phyloP scores from a whole-genome alignment of 1,140 invertebrate species.

The Coptotermes formosanus region DNA sequence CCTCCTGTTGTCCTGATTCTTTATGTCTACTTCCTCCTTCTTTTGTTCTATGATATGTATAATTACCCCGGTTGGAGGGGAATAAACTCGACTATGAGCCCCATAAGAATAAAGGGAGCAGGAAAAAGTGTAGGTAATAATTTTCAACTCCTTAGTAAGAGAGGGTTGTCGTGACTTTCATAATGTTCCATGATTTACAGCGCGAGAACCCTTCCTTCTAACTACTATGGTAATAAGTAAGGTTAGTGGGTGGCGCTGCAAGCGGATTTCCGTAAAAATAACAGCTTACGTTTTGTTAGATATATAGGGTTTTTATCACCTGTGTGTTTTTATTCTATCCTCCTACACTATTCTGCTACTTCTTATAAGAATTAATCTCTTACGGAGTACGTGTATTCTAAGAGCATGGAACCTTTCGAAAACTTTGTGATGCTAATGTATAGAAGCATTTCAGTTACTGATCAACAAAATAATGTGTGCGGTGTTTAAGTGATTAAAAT shows the following conservation, averaged over 20 bases:
- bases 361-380: not conserved
- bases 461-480: no score
- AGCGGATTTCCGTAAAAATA: not conserved
- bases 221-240: not conserved
- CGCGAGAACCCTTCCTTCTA: not conserved
- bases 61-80: not conserved
- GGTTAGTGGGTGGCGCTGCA: not conserved
- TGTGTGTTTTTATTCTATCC: not conserved
- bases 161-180: not conserved
- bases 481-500: no score
- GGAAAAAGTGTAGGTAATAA: not conserved
- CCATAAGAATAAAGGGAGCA: not conserved
- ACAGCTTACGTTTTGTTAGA: not conserved
- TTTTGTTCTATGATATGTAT: not conserved
- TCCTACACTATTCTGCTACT: not conserved
- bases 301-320: not conserved
- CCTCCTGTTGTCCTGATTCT: not conserved
- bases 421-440: no score
- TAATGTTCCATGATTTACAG: conserved; percentile 19
- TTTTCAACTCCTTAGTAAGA: not conserved
- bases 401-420: no score
- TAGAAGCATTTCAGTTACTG: no score
- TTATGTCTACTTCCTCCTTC: not conserved
- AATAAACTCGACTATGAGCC: not conserved
- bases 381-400: not conserved